phyloP scores from a whole-genome alignment of 2,888 invertebrate genomes.

The Danaus chrysippus region DNA sequence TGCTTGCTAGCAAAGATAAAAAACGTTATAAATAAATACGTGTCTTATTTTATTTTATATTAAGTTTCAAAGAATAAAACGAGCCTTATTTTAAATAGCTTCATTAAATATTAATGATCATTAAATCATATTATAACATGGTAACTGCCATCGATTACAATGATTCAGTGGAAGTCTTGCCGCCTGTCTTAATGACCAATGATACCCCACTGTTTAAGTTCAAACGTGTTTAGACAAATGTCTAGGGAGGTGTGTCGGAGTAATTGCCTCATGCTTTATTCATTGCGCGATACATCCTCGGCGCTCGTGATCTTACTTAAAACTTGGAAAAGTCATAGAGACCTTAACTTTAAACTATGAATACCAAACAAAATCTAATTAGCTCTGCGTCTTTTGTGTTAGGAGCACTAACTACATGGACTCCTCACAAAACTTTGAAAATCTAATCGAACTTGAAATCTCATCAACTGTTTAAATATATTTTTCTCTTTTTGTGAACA shows the following conservation, averaged over 20 bases:
- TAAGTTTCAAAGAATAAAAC: too few species aligned
- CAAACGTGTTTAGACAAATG: slow-evolving; percentile 21
- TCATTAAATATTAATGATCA: too few species aligned
- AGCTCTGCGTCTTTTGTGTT: not conserved
- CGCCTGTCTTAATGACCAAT: not conserved
- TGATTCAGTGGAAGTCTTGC: not conserved
- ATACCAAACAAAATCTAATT: not conserved
- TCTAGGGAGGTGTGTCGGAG: slow-evolving; percentile 22
- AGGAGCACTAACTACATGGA: not conserved
- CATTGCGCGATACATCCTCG: slow-evolving; percentile 30
- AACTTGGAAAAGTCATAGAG: slow-evolving; percentile 6
- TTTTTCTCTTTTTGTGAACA: too few species aligned
- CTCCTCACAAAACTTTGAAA: not conserved
- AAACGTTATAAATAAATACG: too few species aligned
- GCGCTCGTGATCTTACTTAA: slow-evolving; percentile 6
- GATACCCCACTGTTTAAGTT: slow-evolving; percentile 3
- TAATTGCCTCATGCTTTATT: slow-evolving; percentile 38
- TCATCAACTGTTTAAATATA: too few species aligned
- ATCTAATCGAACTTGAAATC: too few species aligned
- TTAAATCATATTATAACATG: too few species aligned
- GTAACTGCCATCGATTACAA: too few species aligned
- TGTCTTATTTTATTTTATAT: too few species aligned
- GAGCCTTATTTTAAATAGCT: too few species aligned
- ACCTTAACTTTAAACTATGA: slow-evolving; percentile 2
- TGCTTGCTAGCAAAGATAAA: too few species aligned